Evolutionary conservation across 2,888 invertebrate genomes (phyloP), one percentile per base, ranked within the genome.

Genomic region (Hydropsyche betteni): DNA sequence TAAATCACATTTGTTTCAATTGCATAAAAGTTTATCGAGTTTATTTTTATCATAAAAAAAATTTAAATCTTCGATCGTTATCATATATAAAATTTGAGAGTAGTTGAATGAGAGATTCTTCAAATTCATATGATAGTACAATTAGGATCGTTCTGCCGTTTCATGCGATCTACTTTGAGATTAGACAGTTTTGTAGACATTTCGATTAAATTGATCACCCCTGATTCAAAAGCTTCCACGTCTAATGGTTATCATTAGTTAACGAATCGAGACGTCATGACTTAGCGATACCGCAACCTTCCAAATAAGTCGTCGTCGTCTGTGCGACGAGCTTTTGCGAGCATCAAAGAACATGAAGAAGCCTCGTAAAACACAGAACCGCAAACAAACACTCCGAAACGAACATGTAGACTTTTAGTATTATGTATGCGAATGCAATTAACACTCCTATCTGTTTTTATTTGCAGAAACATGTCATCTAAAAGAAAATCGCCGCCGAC

Each of bases 401-500:
- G 16, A 24, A 2, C 14, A 24, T 24, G 58, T 58, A 24, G 58
- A 24, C 58, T 16, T 44, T 44, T 6, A 44, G 44, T 44, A 44
- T 44, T 44, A 44, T 44, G 44, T 44, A 10, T 44, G 3, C 44
- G 44, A 44, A 44, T 44, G 4, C 44, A 44, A 44, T 44, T 44
- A 44, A 44, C 44, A 16, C 34, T 33, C 34, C 34, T 36, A 12
- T 50, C 51, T 44, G 69, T 76, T 79, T 50, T 77, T 76, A 80
- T 82, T 85, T 87, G 4, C 92, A 93, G 93, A 91, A 95, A 92
- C 89, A 96, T 96, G 96, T 96, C 96, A 91, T 96, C 96, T 89
- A 96, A 96, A 92, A 92, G 96, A 88, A 96, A 96, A 89, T 96
- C 96, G 86, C 95, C 96, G 86, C 96, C 96, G 85, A 95, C 94